Evolutionary conservation across 2,797 vertebrate species (phyloP).

Genomic region (Tragopan temminckii): DNA sequence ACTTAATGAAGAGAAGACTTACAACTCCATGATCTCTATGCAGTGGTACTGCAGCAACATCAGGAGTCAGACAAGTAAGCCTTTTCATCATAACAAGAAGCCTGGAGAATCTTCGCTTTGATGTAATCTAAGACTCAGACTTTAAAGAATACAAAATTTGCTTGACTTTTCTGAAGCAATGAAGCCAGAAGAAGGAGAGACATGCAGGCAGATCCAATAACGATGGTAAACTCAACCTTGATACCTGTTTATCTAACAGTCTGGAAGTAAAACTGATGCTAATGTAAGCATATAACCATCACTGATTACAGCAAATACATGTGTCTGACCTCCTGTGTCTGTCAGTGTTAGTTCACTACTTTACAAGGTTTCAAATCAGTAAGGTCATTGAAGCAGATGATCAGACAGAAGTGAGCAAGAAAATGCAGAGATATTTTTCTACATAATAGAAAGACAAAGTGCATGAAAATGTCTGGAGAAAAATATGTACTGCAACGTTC

Average conservation of each 20-base stretch:
- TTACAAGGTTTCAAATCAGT: not conserved
- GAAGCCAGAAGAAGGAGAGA: not conserved
- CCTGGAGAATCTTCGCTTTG: not conserved
- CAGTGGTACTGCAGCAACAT: not conserved
- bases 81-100: not conserved
- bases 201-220: not conserved
- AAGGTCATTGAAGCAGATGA: conserved; percentile 55
- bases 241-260: conserved; percentile 15
- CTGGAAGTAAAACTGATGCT: not conserved
- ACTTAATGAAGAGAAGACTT: not conserved
- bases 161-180: not conserved
- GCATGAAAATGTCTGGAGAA: conserved; percentile 57
- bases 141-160: not conserved
- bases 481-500: conserved; percentile 76
- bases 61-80: not conserved
- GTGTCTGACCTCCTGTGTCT: not conserved
- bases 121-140: not conserved
- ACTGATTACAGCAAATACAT: not conserved
- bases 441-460: not conserved
- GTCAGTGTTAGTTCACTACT: not conserved
- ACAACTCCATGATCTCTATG: not conserved
- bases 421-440: conserved; percentile 14
- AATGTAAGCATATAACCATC: not conserved
- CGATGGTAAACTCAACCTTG: not conserved
- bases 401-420: conserved; percentile 54